Base-by-base conservation (phyloP, 2,797 vertebrate genomes). In the Chiroxiphia lanceolata region DNA sequence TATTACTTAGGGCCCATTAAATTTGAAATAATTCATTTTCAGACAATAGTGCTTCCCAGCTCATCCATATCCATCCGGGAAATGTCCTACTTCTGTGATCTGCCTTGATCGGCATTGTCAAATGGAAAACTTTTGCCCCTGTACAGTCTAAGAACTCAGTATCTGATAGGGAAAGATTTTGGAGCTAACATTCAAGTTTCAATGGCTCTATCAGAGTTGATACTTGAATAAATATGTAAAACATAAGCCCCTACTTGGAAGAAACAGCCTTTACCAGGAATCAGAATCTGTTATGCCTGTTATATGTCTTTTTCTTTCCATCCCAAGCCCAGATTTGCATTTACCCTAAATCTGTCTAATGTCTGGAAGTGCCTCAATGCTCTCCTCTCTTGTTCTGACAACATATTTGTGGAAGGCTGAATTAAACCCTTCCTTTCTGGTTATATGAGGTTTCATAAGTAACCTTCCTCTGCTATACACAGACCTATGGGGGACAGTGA, bases 31-130 rank as follows among this genome's bases (percentile, higher is more conserved):
- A 75, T 60, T 74, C 0, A 19, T 15, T 85, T 80, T 48, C 56
- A 83, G 59, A 50, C 13, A 70, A 26, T 10, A 31, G 13, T 38
- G 14, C 75, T 93, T 86, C 33, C 47, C 50, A 78, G 53, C 6
- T 91, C 31, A 64, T 23, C 33, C 33, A 17, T 29, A 86, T 47
- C 42, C 25, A 33, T 33, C 25, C 71, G 68, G 53, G 42, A 87
- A 65, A 78, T 13, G 13, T 22, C 29, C 59, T 79, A 1, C 50
- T 80, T 79, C 18, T 36, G 21, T 29, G 21, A 1, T 27, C 61
- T 67, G 63, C 34, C 50, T 87, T 0, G 1, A 11, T 1, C 1
- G 1, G 25, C 1, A 1, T 45, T 81, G 54, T 38, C 26, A 69
- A 36, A 80, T 23, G 36, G 50, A 72, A 79, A 92, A 44, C 31